These are phyloP conservation scores for Macquaria ambigua DNA, from an alignment of 2,113 vertebrate genomes.

Conservation along the genomic window DNA sequence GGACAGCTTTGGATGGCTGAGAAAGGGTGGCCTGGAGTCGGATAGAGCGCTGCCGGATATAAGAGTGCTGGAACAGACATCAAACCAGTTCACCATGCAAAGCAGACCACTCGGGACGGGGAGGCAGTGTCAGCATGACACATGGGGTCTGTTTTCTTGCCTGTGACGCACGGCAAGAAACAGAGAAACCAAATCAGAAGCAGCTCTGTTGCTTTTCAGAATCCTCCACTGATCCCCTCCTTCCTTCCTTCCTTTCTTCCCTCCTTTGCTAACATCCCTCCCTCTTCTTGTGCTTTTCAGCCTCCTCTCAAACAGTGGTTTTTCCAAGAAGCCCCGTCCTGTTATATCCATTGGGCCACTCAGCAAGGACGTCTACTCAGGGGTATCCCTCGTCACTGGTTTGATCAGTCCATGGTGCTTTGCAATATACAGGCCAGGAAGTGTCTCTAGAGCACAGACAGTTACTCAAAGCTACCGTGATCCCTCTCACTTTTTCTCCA, in stretches of 20 bases:
- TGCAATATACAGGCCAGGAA: slow-evolving; percentile 33
- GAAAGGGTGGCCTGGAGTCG: slow-evolving; percentile 28
- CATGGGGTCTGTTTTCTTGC: slow-evolving; percentile 48
- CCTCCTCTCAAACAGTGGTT: slow-evolving; percentile 47
- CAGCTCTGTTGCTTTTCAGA: slow-evolving; percentile 38
- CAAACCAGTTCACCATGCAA: slow-evolving; percentile 30
- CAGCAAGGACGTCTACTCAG: slow-evolving; percentile 31
- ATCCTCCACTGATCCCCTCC: slow-evolving; percentile 37
- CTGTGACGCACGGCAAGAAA: slow-evolving; percentile 41
- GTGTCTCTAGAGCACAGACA: slow-evolving; percentile 21
- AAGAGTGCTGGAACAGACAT: slow-evolving; percentile 43
- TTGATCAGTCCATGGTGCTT: slow-evolving; percentile 30
- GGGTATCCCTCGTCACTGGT: slow-evolving; percentile 33
- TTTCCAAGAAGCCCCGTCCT: slow-evolving; percentile 77
- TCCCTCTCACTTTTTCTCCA: slow-evolving; percentile 39
- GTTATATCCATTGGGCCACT: slow-evolving; percentile 71
- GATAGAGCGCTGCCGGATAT: slow-evolving; percentile 12
- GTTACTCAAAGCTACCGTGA: slow-evolving; percentile 49
- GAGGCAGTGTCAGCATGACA: slow-evolving; percentile 45
- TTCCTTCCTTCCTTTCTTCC: slow-evolving; percentile 30
- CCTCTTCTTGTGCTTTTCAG: slow-evolving; percentile 40
- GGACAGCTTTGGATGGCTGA: slow-evolving; percentile 12
- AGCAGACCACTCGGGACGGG: slow-evolving; percentile 23
- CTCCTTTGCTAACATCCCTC: slow-evolving; percentile 35
- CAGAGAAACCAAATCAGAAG: slow-evolving; percentile 36